Evolutionary conservation across 1,140 invertebrate genomes (phyloP).

Genomic region (Aphelenchoides fujianensis): DNA sequence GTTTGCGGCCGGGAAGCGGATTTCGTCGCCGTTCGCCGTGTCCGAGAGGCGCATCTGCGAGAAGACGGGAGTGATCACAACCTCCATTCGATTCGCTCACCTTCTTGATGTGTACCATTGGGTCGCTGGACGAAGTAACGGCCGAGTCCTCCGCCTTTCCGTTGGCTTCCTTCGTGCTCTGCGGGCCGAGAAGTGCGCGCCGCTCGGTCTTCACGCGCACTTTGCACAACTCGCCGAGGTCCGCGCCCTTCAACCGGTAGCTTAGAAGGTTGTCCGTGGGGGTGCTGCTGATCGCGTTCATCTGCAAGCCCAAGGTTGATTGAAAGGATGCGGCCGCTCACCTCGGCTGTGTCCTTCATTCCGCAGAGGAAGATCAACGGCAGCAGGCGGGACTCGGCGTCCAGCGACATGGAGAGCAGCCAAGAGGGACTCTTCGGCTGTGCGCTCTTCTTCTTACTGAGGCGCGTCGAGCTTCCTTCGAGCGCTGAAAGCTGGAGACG

Average conservation of each 20-base stretch:
- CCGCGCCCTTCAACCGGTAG: slow-evolving; percentile 28
- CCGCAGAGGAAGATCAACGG: slow-evolving; percentile 41
- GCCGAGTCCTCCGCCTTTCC: no score
- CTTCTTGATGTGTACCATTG: slow-evolving; percentile 29
- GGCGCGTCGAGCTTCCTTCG: slow-evolving; percentile 39
- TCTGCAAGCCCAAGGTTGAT: no score
- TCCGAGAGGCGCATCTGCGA: slow-evolving; percentile 44
- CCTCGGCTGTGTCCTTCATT: slow-evolving; percentile 13
- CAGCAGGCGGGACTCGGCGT: slow-evolving; percentile 35
- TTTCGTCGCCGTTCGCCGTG: slow-evolving; percentile 44
- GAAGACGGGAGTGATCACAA: neutral
- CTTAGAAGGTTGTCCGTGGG: slow-evolving; percentile 22
- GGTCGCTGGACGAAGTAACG: no score
- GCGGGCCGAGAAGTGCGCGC: neutral
- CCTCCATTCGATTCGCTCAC: slow-evolving; percentile 12
- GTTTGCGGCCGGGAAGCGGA: slow-evolving; percentile 44
- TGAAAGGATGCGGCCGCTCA: no score
- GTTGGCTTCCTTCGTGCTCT: no score
- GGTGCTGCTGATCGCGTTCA: neutral
- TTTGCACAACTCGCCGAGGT: slow-evolving; percentile 26
- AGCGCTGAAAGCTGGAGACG: slow-evolving; percentile 25
- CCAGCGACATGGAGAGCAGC: slow-evolving; percentile 35
- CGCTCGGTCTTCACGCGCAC: slow-evolving; percentile 4
- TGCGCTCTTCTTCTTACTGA: slow-evolving; percentile 37
- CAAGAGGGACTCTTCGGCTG: slow-evolving; percentile 23